These are phyloP conservation scores for Gryllus longicercus DNA, from an alignment of 2,888 invertebrate genomes.

Conservation along the genomic window DNA sequence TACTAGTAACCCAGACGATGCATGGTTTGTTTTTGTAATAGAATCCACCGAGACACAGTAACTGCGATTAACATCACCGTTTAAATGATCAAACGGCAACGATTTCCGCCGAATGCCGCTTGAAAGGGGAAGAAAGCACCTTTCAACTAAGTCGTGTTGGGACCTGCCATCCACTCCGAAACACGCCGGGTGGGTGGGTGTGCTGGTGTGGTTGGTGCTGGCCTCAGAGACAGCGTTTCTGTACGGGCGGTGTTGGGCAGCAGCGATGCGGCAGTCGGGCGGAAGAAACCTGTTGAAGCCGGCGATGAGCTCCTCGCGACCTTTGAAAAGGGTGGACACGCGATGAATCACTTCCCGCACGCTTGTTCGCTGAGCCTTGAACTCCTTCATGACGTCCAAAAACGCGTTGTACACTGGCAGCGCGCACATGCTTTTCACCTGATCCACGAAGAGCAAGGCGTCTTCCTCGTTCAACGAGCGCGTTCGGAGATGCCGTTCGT, in stretches of 20 bases:
- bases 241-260: no score
- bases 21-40: neutral
- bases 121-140: neutral
- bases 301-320: neutral
- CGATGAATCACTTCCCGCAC: neutral
- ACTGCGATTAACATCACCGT: neutral
- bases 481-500: neutral
- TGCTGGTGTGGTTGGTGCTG: no score
- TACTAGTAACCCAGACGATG: neutral
- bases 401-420: neutral
- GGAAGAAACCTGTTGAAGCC: constrained; percentile 3
- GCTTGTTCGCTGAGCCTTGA: neutral
- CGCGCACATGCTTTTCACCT: neutral
- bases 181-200: neutral
- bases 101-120: neutral
- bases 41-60: neutral
- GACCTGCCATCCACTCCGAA: neutral
- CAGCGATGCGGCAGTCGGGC: neutral
- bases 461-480: neutral
- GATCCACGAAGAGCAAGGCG: neutral
- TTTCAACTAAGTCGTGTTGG: neutral
- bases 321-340: neutral
- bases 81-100: neutral
- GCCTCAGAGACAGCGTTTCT: no score
- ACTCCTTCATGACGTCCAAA: neutral